Evolutionary conservation across 2,113 vertebrate species (phyloP).

Genomic region (Entelurus aequoreus): DNA sequence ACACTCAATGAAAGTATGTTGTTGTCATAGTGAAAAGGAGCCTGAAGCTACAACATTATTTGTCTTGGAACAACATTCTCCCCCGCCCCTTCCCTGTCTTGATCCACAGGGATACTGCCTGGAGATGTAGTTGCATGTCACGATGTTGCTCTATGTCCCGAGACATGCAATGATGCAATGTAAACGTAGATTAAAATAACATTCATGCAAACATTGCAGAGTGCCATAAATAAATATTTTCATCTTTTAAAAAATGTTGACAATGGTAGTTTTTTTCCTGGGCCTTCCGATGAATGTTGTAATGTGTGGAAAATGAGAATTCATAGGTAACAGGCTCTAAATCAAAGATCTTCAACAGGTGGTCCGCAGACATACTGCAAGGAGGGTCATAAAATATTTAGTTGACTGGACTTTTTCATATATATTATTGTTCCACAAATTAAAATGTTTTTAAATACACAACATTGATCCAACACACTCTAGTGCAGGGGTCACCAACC

Average conservation of each 20-base stretch:
- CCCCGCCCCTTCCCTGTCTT: constrained; percentile 8
- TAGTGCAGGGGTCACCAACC: no score
- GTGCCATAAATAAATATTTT: neutral
- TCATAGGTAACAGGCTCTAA: neutral
- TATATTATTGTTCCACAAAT: no score
- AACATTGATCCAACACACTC: no score
- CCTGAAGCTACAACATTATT: constrained; percentile 19
- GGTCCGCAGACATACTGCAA: no score
- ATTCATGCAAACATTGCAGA: neutral
- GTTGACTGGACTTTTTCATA: no score
- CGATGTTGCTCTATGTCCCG: neutral
- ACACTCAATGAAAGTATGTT: neutral
- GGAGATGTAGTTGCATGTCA: constrained; percentile 9
- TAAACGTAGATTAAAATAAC: neutral
- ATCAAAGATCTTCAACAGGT: neutral
- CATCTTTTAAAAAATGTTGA: neutral
- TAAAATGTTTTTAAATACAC: no score
- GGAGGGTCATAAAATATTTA: no score
- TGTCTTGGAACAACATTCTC: constrained; percentile 52
- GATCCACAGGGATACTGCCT: constrained; percentile 9
- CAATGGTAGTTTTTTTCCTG: neutral
- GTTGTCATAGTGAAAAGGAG: constrained; percentile 7
- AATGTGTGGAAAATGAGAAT: neutral
- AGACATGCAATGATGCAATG: neutral
- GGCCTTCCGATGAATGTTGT: neutral